Percentiles rank a stretch among this genome's conserved stretches.
Evolutionary conservation across 2,888 invertebrate species (phyloP).

Genomic region (Torymus tubicola): DNA sequence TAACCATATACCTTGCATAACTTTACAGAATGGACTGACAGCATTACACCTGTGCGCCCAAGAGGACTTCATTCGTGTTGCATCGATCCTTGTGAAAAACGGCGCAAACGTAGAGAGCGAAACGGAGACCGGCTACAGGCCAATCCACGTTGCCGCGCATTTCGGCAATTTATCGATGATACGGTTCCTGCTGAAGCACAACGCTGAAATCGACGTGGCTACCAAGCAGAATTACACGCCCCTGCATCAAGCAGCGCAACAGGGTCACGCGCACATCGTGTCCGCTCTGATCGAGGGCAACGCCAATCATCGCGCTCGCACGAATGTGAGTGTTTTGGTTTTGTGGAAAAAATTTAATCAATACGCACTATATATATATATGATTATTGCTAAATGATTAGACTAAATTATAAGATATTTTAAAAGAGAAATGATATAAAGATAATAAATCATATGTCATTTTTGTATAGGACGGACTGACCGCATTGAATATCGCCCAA

Average conservation of each 20-base stretch:
- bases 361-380: too few relatives aligned
- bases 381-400: too few relatives aligned
- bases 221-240: slow-evolving; percentile 89
- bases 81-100: slow-evolving; percentile 86
- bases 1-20: too few relatives aligned
- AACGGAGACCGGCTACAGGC: slow-evolving; percentile 94
- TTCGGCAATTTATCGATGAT: slow-evolving; percentile 97
- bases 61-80: slow-evolving; percentile 93
- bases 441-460: background rate
- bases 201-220: slow-evolving; percentile 89
- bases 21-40: slow-evolving; percentile 88
- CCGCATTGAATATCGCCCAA: slow-evolving; percentile 96
- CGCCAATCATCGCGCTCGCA: slow-evolving; percentile 96
- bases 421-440: too few relatives aligned
- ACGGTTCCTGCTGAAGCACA: slow-evolving; percentile 90
- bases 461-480: slow-evolving; percentile 90
- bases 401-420: too few relatives aligned
- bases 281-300: slow-evolving; percentile 93
- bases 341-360: too few relatives aligned
- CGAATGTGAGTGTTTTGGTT: slow-evolving; percentile 83
- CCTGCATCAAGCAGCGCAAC: slow-evolving; percentile 98
- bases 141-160: slow-evolving; percentile 97
- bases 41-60: slow-evolving; percentile 97
- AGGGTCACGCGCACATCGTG: slow-evolving; percentile 97
- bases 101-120: slow-evolving; percentile 85